Evolutionary conservation across 2,113 vertebrate genomes (phyloP).

Genomic region (Rissa tridactyla): DNA sequence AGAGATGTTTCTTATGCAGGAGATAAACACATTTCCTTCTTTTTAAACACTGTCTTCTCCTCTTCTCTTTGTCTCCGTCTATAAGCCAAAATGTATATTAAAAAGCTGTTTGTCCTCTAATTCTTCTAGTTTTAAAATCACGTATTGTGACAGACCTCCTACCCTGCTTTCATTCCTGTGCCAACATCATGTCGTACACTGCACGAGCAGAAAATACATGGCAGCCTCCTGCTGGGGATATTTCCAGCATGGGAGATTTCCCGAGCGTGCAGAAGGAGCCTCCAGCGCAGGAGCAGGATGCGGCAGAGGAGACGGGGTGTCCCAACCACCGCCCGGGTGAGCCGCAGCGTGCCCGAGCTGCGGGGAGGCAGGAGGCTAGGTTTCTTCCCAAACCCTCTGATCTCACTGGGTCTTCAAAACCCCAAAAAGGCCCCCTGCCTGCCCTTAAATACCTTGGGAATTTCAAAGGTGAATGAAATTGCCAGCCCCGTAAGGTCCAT

Average conservation of each 20-base stretch:
- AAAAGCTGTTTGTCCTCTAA: background rate
- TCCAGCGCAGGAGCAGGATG: rapidly evolving
- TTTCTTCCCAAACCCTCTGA: background rate
- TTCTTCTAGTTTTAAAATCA: background rate
- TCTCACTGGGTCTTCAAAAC: background rate
- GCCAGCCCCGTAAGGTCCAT: background rate
- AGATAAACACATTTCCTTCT: background rate
- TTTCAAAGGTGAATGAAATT: background rate
- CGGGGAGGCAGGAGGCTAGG: background rate
- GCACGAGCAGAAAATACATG: background rate
- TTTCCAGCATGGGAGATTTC: background rate
- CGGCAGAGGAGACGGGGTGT: background rate
- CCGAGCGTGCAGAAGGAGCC: background rate
- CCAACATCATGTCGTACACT: background rate
- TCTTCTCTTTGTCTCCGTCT: background rate
- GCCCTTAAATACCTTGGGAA: background rate
- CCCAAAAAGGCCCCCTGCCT: background rate
- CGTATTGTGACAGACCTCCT: background rate
- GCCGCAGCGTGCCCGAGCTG: background rate
- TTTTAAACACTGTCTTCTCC: background rate
- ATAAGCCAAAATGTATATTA: background rate
- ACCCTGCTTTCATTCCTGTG: background rate
- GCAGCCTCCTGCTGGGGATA: background rate
- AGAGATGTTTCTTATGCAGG: background rate
- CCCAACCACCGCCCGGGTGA: rapidly evolving